Conservation (phyloP, 2,888 invertebrate species). For the Euclidia mi region DNA sequence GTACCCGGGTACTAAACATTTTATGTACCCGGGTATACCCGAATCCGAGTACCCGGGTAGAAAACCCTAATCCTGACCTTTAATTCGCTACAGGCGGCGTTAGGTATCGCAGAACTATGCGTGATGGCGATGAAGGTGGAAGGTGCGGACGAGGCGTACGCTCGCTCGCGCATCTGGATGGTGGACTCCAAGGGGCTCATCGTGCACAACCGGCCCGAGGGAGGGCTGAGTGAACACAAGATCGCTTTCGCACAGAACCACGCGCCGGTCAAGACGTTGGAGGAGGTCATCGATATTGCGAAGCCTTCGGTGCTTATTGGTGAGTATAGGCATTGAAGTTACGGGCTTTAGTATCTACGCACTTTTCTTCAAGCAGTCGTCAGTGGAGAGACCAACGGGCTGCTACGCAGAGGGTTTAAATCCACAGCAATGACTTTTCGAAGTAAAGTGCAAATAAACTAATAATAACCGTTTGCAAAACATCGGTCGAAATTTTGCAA, state of each 20-base stretch:
- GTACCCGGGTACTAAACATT: no score
- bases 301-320: slow-evolving; percentile 98
- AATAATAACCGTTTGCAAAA: no score
- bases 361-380: no score
- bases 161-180: slow-evolving; percentile 96
- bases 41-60: no score
- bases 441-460: no score
- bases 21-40: no score
- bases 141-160: slow-evolving; percentile 94
- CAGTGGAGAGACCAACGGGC: no score
- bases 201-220: slow-evolving; percentile 95
- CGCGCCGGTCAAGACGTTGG: slow-evolving; percentile 93
- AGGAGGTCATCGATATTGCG: slow-evolving; percentile 94
- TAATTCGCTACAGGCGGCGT: slow-evolving; percentile 92
- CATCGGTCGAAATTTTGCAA: no score
- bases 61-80: no score
- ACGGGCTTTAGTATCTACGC: no score
- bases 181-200: slow-evolving; percentile 99
- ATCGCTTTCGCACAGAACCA: slow-evolving; percentile 94
- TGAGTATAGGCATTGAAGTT: slow-evolving; percentile 71
- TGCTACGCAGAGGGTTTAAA: no score
- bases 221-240: slow-evolving; percentile 95
- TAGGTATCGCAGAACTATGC: slow-evolving; percentile 98
- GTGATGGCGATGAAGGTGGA: slow-evolving; percentile 98
- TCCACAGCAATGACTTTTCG: no score